Base-by-base conservation (phyloP, 2,888 invertebrate species). In the Limnephilus auricula region DNA sequence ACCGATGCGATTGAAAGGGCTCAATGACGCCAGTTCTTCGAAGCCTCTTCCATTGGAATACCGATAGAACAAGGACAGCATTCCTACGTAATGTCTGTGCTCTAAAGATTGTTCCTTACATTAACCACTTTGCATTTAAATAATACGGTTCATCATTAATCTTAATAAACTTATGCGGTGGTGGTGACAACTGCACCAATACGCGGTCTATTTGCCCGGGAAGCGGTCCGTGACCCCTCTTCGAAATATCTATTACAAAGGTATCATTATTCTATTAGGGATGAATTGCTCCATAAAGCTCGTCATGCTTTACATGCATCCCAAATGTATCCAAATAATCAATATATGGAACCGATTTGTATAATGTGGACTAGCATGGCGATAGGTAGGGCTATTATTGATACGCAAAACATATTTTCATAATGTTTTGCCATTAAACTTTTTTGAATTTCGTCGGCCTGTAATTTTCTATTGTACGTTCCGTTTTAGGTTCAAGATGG, bases 181-280 rank as follows among this genome's bases (percentile, higher is more conserved):
- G n/a, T n/a, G 65, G 65, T 65, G 65, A 65, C 10, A n/a, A 65
- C 5, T 65, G 65, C 25, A 37, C 82, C 31, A 10, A 45, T 85
- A 45, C 45, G 4, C 31, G 25, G 40, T 15, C n/a, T 40, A 50
- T 85, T 85, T 37, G 15, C 10, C 13, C 4, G 85, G 45, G 25
- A 15, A 88, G 18, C 78, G 45, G 37, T 18, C 86, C 92, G 37
- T 91, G 85, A 91, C 92, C 18, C 91, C 89, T 83, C 85, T n/a
- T 89, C 18, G 80, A 9, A 31, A n/a, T 87, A 80, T 89, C 32
- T 78, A 90, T 92, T 91, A 92, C 92, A 78, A 89, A 50, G 65
- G 32, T 82, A 40, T 82, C 82, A 91, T 91, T 89, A 92, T 90
- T 90, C 85, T 79, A 89, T 92, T 92, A 86, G 30, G 34, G 45